Base-by-base conservation (phyloP, 2,888 invertebrate species). In the Diachrysia chrysitis region DNA sequence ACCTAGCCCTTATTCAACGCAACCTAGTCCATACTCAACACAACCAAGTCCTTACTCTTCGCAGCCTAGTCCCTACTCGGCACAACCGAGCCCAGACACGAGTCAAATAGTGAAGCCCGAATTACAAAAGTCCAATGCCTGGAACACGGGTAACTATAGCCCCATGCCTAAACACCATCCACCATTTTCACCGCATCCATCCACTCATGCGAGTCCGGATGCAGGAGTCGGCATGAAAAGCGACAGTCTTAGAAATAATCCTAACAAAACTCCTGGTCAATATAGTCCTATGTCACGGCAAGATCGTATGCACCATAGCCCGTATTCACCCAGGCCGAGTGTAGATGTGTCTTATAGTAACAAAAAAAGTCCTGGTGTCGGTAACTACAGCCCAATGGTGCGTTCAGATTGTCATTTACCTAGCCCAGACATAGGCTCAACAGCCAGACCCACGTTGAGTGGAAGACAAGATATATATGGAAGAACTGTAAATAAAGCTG, bases 21-120 rank as follows among this genome's bases (percentile, higher is more conserved):
- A 94, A 66, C 94, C 94, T 29, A 94, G 94, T 73, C 93, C 94
- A 0, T 95, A 95, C 78, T 94, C 94, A 7, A 87, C 94, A 2
- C 94, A 94, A 64, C 94, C 93, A 21, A 94, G 94, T 78, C 95
- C 95, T 0, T 95, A 95, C 73, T 94, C 95, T n/a, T 92, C 94
- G 6, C 94, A 94, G 74, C 94, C 93, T 58, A 95, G 95, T 78
- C 94, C 94, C 0, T 95, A 94, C 75, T 94, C 94, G 4, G 94
- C 95, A 4, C 94, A 94, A 81, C 94, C 94, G 57, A 95, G 95
- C 66, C 95, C 95, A 21, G 95, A 95, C 76, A 95, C 95, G 54
- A 95, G 95, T 76, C 95, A 95, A 85, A 95, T 95, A 60, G 90
- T 91, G 16, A 95, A 95, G 79, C 83, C 90, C 9, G 95, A 95